Evolutionary conservation across 64 coral and sea anemone genomes (phyloP), one percentile per base, ranked within the genome.

Genomic region (Anthopleura sola): DNA sequence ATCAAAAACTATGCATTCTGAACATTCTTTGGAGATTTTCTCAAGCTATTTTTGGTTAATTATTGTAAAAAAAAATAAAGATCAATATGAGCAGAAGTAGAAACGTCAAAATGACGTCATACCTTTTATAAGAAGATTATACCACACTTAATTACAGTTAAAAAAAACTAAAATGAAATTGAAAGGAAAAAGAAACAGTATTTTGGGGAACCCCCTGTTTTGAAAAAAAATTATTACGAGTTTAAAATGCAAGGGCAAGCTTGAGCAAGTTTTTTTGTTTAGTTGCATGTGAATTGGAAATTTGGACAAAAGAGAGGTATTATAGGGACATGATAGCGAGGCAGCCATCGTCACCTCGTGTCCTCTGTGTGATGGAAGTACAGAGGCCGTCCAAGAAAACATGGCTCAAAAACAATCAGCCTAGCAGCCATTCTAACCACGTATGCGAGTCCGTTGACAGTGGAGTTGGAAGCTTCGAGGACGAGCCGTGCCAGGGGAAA

Each of bases 401-500:
- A 79, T 79, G 76, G 76, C 76, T 79, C 12, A 79, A 79, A 79
- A 79, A 79, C 47, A 79, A 33, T 48, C 76, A 37, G 4, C 34
- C 76, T 18, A 79, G 44, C 76, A 46, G 39, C 39, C 37, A 79
- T 6, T 23, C 36, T 0, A 79, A n/a, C 13, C 15, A 47, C 21
- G 14, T 79, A 48, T 79, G 76, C 44, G 44, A 33, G 20, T 86
- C 89, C 24, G 40, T 82, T 69, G 89, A 91, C 56, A 91, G 83
- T 81, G 83, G 89, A 36, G 75, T 91, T 47, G 89, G 89, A 68
- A 91, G 89, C 56, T 91, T 91, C 32, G 89, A 86, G 46, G 89
- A 91, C 32, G 89, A 83, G 18, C 50, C 49, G 32, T 56, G 29
- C 49, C 36, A 83, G 24, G 44, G 37, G 37, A 83, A 36, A 49